Evolutionary conservation across 2,113 vertebrate genomes (phyloP), one percentile per base, ranked within the genome.

Genomic region (Corythoichthys intestinalis): DNA sequence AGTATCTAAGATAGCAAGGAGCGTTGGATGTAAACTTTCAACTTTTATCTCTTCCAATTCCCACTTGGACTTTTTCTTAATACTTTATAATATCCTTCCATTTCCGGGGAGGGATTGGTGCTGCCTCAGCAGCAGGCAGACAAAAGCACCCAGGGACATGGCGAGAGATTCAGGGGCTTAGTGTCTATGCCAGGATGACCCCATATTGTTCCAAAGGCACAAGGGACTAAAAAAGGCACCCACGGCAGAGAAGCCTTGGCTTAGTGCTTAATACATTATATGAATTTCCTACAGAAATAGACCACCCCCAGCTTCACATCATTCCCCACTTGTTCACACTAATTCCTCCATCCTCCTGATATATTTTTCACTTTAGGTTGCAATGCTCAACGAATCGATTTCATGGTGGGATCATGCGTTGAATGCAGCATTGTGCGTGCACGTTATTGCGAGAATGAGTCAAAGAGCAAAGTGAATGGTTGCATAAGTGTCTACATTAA

Each of bases 201-300:
- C 80, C 74, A 85, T 82, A 87, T 87, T 88, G 82, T 87, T 83
- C 80, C 68, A 64, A 76, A 78, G 78, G 79, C 83, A 88, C 72
- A 66, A 83, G 82, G 74, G 85, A 86, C 73, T 61, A 71, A 70
- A 74, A 75, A 76, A 76, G 72, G 77, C 82, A 76, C 70, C 48
- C 34, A 3, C 69, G 75, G 66, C 70, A 69, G 70, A 79, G 79
- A 67, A 83, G 70, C 53, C 67, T 39, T 69, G 77, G 82, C 78
- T 87, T 86, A 77, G 79, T 37, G 58, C 61, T 37, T 75, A 86
- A 87, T 89, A 86, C 85, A 82, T 88, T 81, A 83, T 86, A 90
- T 90, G 69, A 86, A 88, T 88, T 78, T 86, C 72, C 75, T 69
- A 67, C 63, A 70, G 70, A 65, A 62, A 17, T 76, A 77, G 72